Base-by-base conservation (phyloP, 1,140 invertebrate genomes). In the Brachionus paranguensis region DNA sequence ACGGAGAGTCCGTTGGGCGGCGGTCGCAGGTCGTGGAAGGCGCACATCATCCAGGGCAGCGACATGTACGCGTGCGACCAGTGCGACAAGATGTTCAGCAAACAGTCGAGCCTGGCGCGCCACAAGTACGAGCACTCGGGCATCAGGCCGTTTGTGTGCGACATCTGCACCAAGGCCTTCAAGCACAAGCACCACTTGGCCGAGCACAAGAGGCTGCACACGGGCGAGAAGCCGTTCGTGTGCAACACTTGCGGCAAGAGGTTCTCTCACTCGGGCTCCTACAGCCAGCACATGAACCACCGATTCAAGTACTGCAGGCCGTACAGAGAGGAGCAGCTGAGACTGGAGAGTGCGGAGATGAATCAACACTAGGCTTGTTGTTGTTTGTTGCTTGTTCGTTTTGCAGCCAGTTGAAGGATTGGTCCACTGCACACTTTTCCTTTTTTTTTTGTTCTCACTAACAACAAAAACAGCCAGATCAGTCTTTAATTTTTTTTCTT, bases 91-190 rank as follows among this genome's bases (percentile, higher is more conserved):
- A 94, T 95, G 78, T 99, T 99, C 88, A 95, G 95, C 85, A 99
- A 99, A 89, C 96, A 97, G 89, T 99, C 96, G 89, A 99, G 97
- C 27, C 92, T 99, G 85, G 96, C 96, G 53, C 92, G 97, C 87
- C 97, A 99, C 91, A 98, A 98, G 91, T 99, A 99, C 90, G 97
- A 99, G 92, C 97, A 99, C 92, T 99, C 97, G 92, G 97, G 97
- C 91, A 95, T 97, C 90, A 93, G 98, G 85, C 98, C 98, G 53
- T 96, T 99, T 91, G 96, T 97, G 90, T 99, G 98, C 91, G 93
- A 96, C 88, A 93, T 97, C 86, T 99, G 98, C 90, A 92, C 93
- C n/a, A 99, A 98, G 90, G 97, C 98, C 70, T 99, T 99, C 92
- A 99, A 99, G 90, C 98, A 99, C 91, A 99, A 99, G 91, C 98